Percentiles rank a stretch among this genome's conserved stretches.
Evolutionary conservation across 2,797 vertebrate species (phyloP).

Genomic region (Spondyliosoma cantharus): DNA sequence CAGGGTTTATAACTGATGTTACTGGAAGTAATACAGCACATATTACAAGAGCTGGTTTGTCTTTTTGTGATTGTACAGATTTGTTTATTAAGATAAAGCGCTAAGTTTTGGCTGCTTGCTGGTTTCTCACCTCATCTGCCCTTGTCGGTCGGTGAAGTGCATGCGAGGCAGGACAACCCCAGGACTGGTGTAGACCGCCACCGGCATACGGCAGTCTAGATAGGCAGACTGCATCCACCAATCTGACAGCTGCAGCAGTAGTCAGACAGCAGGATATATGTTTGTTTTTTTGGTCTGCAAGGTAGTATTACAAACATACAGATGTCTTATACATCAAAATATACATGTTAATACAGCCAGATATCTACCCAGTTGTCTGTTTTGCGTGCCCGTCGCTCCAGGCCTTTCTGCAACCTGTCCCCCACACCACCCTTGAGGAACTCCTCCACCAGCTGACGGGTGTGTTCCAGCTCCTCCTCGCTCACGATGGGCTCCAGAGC

Average conservation of each 20-base stretch:
- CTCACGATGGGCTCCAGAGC: constrained; percentile 91
- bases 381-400: constrained; percentile 92
- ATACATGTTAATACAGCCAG: constrained; percentile 9
- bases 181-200: constrained; percentile 94
- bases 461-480: constrained; percentile 91
- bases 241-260: constrained; percentile 87
- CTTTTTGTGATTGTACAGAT: neutral
- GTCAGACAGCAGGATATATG: constrained; percentile 2
- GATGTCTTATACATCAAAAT: neutral
- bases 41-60: neutral
- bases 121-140: constrained; percentile 91
- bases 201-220: constrained; percentile 94
- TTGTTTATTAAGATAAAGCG: neutral
- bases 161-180: constrained; percentile 93
- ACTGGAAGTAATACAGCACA: neutral
- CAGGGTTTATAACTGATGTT: neutral
- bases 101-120: neutral
- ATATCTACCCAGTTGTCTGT: constrained; percentile 94
- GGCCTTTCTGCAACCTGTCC: constrained; percentile 92
- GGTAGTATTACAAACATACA: neutral
- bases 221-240: constrained; percentile 98
- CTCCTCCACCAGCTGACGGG: constrained; percentile 87
- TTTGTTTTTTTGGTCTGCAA: neutral
- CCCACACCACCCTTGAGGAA: constrained; percentile 91
- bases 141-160: constrained; percentile 94